Percentiles rank a stretch among this genome's conserved stretches.
Conservation (phyloP, 2,797 vertebrate genomes). For the Fistularia commersonii region DNA sequence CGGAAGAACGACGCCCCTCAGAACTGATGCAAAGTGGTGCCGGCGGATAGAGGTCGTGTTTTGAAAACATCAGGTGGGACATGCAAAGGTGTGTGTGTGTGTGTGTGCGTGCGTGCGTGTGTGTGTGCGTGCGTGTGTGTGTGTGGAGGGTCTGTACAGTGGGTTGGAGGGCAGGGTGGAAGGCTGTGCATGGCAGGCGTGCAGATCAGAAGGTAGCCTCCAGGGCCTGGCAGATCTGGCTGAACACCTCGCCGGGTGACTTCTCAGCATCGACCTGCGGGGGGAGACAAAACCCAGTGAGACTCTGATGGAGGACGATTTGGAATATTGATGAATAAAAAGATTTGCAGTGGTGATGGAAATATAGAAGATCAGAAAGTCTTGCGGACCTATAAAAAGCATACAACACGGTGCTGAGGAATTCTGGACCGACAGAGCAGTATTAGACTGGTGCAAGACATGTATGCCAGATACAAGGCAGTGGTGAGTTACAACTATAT, state of each 20-base stretch:
- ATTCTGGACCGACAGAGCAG: too few species aligned
- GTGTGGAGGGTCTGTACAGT: slow-evolving; percentile 8
- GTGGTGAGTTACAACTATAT: too few species aligned
- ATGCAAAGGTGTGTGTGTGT: slow-evolving; percentile 49
- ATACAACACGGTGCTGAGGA: too few species aligned
- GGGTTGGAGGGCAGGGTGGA: slow-evolving; percentile 11
- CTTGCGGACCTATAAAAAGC: too few species aligned
- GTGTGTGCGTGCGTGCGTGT: slow-evolving; percentile 6
- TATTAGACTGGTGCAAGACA: too few species aligned
- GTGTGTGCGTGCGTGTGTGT: background rate
- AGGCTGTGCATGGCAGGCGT: slow-evolving; percentile 6
- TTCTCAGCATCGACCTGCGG: slow-evolving; percentile 86
- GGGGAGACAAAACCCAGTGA: slow-evolving; percentile 24
- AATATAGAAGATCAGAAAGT: too few species aligned
- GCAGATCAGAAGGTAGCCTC: slow-evolving; percentile 67
- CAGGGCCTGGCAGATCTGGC: slow-evolving; percentile 81
- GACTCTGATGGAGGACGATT: background rate
- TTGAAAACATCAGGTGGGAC: slow-evolving; percentile 29
- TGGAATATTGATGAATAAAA: too few species aligned
- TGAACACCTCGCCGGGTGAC: slow-evolving; percentile 84
- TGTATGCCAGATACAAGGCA: too few species aligned
- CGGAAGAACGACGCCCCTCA: background rate
- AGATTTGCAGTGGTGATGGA: too few species aligned
- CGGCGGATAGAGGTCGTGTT: too few species aligned
- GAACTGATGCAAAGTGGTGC: background rate